A percentile compares a stretch with the other conserved stretches of the same genome.
Evolutionary conservation across 2,797 vertebrate genomes (phyloP).

Genomic region (Falco rusticolus): DNA sequence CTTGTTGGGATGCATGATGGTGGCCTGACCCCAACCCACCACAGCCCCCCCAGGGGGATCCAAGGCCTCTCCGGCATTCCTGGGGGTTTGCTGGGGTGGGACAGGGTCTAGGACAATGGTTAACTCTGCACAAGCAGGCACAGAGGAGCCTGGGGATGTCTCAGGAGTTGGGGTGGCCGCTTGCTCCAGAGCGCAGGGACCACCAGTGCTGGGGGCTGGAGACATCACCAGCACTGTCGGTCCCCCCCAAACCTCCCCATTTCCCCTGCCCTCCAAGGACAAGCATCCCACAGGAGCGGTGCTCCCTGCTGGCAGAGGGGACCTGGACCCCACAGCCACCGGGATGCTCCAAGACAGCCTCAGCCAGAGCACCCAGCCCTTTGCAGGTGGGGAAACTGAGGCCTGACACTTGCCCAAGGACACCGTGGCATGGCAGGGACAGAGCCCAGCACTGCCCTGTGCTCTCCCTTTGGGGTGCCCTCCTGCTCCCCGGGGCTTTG

Average conservation of each 20-base stretch:
- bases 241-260: neutral
- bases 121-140: neutral
- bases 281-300: neutral
- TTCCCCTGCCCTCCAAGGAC: neutral
- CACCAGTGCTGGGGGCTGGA: neutral
- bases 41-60: neutral
- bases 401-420: neutral
- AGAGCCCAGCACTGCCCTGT: neutral
- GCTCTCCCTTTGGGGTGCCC: neutral
- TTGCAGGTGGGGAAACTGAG: neutral
- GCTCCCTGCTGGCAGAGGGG: neutral
- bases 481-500: neutral
- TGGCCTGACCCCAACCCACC: neutral
- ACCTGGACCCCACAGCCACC: neutral
- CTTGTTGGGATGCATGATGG: neutral
- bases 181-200: neutral
- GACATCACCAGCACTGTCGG: neutral
- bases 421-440: neutral
- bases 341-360: neutral
- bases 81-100: fast-evolving
- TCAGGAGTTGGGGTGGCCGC: fast-evolving
- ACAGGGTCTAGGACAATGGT: neutral
- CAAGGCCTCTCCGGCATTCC: neutral
- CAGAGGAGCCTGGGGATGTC: neutral
- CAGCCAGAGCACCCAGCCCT: neutral